Evolutionary conservation across 2,888 invertebrate genomes (phyloP).

Genomic region (Allolobophora icterica): DNA sequence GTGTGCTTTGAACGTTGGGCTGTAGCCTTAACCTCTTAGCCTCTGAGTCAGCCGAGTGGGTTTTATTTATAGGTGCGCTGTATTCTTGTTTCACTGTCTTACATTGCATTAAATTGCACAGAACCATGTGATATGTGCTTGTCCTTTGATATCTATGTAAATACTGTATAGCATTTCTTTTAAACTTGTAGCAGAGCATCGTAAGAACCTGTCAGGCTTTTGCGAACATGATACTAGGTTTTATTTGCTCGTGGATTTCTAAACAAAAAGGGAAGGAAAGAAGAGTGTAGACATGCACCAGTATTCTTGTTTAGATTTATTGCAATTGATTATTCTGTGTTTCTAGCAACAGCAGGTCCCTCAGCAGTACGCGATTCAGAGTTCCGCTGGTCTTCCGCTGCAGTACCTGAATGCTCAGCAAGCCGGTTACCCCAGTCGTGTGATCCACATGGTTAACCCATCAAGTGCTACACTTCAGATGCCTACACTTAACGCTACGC

Average conservation of each 20-base stretch:
- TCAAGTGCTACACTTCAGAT: background rate
- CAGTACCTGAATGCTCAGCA: constrained; percentile 24
- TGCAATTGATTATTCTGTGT: constrained; percentile 9
- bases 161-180: background rate
- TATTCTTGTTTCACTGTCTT: too few species aligned
- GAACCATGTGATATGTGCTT: too few species aligned
- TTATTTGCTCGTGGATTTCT: background rate
- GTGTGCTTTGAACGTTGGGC: too few species aligned
- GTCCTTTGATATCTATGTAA: too few species aligned
- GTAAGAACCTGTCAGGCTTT: background rate
- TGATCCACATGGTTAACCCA: constrained; percentile 25
- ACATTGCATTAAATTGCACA: too few species aligned
- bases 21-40: too few species aligned
- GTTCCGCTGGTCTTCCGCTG: constrained; percentile 25
- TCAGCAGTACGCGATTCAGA: constrained; percentile 7
- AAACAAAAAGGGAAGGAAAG: background rate
- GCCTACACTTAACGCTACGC: background rate
- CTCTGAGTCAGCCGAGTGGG: too few species aligned
- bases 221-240: background rate
- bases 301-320: background rate
- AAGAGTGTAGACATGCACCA: too few species aligned
- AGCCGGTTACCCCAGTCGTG: background rate
- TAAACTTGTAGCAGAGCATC: background rate
- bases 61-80: too few species aligned
- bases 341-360: constrained; percentile 4